A percentile compares a stretch with the other conserved stretches of the same genome.
These are phyloP conservation scores for Gandaritis pyraliata DNA, from an alignment of 2,888 invertebrate genomes.

Conservation along the genomic window DNA sequence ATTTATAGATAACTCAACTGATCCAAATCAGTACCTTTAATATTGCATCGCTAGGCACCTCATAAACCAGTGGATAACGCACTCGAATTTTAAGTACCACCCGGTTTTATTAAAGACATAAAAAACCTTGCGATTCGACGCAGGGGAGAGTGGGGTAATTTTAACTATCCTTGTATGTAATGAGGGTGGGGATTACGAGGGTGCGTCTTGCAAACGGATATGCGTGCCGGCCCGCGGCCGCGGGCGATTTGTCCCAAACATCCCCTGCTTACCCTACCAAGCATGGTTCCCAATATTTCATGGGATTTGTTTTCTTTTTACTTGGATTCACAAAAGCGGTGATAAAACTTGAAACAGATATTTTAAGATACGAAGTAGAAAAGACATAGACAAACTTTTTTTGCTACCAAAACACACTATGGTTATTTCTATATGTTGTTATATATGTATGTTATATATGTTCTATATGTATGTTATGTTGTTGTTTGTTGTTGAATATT, in stretches of 20 bases:
- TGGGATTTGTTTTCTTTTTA: slow-evolving; percentile 1
- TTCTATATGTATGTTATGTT: no score
- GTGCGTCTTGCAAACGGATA: slow-evolving; percentile 81
- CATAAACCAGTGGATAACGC: slow-evolving; percentile 41
- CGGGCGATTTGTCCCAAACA: slow-evolving; percentile 77
- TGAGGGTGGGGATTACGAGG: slow-evolving; percentile 73
- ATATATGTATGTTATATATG: no score
- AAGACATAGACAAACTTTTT: no score
- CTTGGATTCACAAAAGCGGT: not conserved
- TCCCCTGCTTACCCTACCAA: slow-evolving; percentile 66
- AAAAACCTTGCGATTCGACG: slow-evolving; percentile 69
- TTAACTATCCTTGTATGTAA: slow-evolving; percentile 81
- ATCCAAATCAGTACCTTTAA: no score
- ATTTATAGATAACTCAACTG: no score
- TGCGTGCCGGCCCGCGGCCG: slow-evolving; percentile 78
- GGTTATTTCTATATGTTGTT: no score
- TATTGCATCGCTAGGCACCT: slow-evolving; percentile 17
- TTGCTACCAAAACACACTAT: no score
- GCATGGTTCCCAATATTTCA: slow-evolving; percentile 33
- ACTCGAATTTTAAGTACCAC: slow-evolving; percentile 48
- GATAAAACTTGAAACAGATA: no score
- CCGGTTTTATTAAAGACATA: slow-evolving; percentile 78
- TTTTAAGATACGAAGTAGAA: no score
- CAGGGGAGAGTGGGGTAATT: slow-evolving; percentile 59
- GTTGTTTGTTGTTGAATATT: no score